Conservation (phyloP, 2,888 invertebrate genomes). For the Xestia xanthographa region DNA sequence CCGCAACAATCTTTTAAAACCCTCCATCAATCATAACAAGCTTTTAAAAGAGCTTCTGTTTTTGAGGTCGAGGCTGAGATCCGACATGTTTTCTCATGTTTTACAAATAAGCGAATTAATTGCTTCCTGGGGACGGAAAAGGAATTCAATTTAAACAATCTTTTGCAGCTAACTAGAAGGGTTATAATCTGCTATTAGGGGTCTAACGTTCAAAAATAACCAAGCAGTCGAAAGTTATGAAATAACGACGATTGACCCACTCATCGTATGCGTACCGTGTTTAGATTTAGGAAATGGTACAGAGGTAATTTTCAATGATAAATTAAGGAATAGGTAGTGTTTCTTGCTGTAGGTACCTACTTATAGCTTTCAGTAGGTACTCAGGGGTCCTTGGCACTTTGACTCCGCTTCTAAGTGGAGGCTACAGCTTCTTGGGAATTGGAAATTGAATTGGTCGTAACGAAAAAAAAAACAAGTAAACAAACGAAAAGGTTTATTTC, state of each 20-base stretch:
- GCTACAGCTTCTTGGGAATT: neutral
- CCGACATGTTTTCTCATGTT: conserved; percentile 63
- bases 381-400: neutral
- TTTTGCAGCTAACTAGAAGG: neutral
- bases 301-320: neutral
- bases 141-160: neutral
- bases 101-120: conserved; percentile 64
- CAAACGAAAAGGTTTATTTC: conserved; percentile 75
- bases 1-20: conserved; percentile 65
- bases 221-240: neutral
- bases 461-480: conserved; percentile 35
- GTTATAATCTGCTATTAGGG: neutral
- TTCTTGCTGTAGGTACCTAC: neutral
- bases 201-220: neutral
- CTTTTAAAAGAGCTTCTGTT: conserved; percentile 69
- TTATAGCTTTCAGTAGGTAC: neutral
- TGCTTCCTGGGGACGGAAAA: conserved; percentile 12
- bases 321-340: neutral
- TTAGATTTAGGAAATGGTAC: neutral
- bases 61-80: conserved; percentile 47
- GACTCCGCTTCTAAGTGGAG: neutral
- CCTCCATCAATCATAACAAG: conserved; percentile 74
- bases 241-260: neutral
- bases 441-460: neutral
- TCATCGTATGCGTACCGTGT: neutral